Base-by-base conservation (phyloP, 1,140 invertebrate species). In the Drosophila seguyi region DNA sequence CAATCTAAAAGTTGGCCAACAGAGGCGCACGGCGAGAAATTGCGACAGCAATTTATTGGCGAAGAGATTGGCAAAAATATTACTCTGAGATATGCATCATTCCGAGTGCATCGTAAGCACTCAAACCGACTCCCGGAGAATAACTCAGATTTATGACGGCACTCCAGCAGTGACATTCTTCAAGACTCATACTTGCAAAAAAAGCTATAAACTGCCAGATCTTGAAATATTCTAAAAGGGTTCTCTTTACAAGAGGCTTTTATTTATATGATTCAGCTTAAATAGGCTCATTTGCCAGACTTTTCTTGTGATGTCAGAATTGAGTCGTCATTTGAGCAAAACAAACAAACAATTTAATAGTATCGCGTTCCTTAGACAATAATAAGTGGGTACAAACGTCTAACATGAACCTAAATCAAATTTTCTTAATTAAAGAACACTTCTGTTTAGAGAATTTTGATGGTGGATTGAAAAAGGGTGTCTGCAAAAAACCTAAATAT, bases 1-100 rank as follows among this genome's bases (percentile, higher is more conserved):
- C 73, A 65, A 75, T 71, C 74, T 65, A 56, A 47, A 29, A 56
- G 50, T 31, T 50, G 50, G 42, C 34, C 34, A 65, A 50, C 22
- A 38, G 18, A 5, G 53, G 44, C 59, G 44, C 65, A 42, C 13
- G 47, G 44, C 25, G n/a, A 41, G 13, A 39, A 50, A 56, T 63
- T 66, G 60, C 41, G 48, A 25, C 34, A 25, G 36, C 42, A 41
- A 72, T 72, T 72, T 72, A 71, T 71, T 59, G 67, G 27, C 22
- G 7, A 13, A 57, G 41, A 58, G 44, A 71, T 71, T 58, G 22
- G 41, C 22, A 61, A 57, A 55, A 55, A 45, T 58, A 44, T 29
- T 39, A 29, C 48, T 48, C 31, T 16, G 8, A 25, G 63, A 58
- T 57, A 38, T 61, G 45, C 68, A 81, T 63, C 45, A 58, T 36